These are phyloP conservation scores for Semotilus atromaculatus DNA, from an alignment of 2,797 vertebrate species.

Conservation along the genomic window DNA sequence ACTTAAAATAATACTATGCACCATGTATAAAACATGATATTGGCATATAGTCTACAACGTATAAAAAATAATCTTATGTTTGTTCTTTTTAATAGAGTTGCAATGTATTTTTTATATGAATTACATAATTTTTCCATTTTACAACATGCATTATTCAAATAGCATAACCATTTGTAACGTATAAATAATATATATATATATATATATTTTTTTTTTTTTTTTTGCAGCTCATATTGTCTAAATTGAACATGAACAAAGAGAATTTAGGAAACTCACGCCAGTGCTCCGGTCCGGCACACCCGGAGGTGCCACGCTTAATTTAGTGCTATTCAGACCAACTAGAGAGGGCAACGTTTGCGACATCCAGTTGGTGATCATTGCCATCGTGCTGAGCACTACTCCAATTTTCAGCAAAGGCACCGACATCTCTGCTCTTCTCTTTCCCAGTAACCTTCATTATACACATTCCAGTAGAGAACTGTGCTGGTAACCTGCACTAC, in stretches of 20 bases:
- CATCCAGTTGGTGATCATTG: slow-evolving; percentile 88
- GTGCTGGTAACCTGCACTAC: slow-evolving; percentile 59
- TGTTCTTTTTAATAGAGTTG: background rate
- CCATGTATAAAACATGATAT: background rate
- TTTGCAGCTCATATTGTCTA: background rate
- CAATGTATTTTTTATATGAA: background rate
- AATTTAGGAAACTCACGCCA: slow-evolving; percentile 78
- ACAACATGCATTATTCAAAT: background rate
- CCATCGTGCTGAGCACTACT: slow-evolving; percentile 86
- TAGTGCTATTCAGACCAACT: slow-evolving; percentile 85
- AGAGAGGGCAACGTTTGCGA: slow-evolving; percentile 83
- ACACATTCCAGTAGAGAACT: slow-evolving; percentile 60
- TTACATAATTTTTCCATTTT: background rate
- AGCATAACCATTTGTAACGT: background rate
- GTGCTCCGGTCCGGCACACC: slow-evolving; percentile 85
- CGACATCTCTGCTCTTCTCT: slow-evolving; percentile 77
- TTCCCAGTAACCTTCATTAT: slow-evolving; percentile 72
- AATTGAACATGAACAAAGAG: background rate
- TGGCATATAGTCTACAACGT: background rate
- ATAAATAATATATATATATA: background rate
- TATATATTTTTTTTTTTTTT: too few relatives aligned
- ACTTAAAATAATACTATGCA: background rate
- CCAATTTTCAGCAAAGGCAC: slow-evolving; percentile 85
- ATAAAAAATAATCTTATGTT: background rate
- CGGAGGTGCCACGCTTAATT: slow-evolving; percentile 80